These are phyloP conservation scores for Enteromius viviparus DNA, from an alignment of 2,797 vertebrate species.

Conservation along the genomic window DNA sequence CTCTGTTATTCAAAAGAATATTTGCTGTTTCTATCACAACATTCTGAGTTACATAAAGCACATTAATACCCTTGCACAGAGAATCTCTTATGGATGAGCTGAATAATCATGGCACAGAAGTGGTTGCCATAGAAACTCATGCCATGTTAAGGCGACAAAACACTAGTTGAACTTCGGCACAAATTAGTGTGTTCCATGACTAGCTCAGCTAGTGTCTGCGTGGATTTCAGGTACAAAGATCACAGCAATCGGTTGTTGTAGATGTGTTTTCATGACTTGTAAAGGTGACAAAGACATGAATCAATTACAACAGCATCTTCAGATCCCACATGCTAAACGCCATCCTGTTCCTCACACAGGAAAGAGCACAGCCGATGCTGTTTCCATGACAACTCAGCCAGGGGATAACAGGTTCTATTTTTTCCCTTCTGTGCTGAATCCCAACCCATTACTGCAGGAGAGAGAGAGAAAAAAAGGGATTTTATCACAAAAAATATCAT, in stretches of 20 bases:
- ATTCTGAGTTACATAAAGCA: constrained; percentile 37
- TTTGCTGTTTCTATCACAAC: constrained; percentile 32
- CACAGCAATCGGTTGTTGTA: constrained; percentile 10
- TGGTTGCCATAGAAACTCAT: constrained; percentile 62
- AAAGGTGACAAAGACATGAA: constrained; percentile 23
- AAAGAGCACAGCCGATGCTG: constrained; percentile 73
- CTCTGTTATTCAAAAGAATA: background rate
- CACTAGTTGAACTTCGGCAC: constrained; percentile 54
- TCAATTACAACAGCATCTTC: constrained; percentile 42
- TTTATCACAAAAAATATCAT: too few species aligned
- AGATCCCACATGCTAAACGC: constrained; percentile 55
- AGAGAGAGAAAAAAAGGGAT: too few species aligned
- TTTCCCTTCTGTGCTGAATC: constrained; percentile 42
- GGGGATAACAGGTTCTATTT: constrained; percentile 76
- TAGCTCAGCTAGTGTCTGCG: background rate
- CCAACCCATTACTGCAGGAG: constrained; percentile 29
- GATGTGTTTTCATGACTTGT: constrained; percentile 39
- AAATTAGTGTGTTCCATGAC: constrained; percentile 36
- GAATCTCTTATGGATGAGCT: constrained; percentile 43
- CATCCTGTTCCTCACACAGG: constrained; percentile 62
- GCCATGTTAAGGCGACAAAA: constrained; percentile 40
- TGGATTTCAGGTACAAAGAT: constrained; percentile 19
- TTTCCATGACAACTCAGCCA: constrained; percentile 81
- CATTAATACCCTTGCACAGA: constrained; percentile 33
- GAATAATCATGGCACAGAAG: constrained; percentile 43